Evolutionary conservation across 2,797 vertebrate genomes (phyloP), one percentile per base, ranked within the genome.

Genomic region (Atherinosoma microstoma): DNA sequence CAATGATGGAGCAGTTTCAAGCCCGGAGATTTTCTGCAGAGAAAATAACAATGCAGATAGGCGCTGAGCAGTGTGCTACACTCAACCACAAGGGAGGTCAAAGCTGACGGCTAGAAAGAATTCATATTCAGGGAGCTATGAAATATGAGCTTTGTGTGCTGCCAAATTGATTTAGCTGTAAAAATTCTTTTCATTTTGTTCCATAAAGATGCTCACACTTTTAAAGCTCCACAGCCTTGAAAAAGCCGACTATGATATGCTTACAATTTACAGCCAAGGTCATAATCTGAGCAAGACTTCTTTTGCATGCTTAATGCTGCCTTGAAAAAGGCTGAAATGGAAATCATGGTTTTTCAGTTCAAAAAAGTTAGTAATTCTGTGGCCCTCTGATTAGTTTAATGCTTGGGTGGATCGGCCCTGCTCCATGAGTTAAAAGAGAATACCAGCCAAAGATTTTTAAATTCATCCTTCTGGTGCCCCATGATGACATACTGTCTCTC

Each of bases 161-260:
- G 80, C 80, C 87, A 92, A 91, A 94, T 92, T 92, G 88, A 94
- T 92, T 93, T 90, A 89, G 79, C 85, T 71, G 78, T 88, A 88
- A 90, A 90, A 92, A 89, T 78, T 80, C 36, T 84, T 90, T 91
- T 86, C 85, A 87, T 88, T 93, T 87, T 84, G 57, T 83, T 85
- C 83, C 86, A 92, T 89, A 92, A 94, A 94, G 87, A 93, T 86
- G 84, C 75, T 87, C 70, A 73, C 64, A 78, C 72, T 88, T 90
- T 85, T 80, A 89, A 73, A 70, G 85, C 88, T 70, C 76, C 45
- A 63, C 84, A 64, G 83, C 86, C 83, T 88, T 8, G 74, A 86
- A 74, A 71, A 58, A 83, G 83, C 82, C 70, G 49, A 47, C 36
- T 10, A 82, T 85, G 86, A 87, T 92, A 92, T 89, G 83, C 88